Evolutionary conservation across 2,113 vertebrate genomes (phyloP).

Genomic region (Ranitomeya variabilis): DNA sequence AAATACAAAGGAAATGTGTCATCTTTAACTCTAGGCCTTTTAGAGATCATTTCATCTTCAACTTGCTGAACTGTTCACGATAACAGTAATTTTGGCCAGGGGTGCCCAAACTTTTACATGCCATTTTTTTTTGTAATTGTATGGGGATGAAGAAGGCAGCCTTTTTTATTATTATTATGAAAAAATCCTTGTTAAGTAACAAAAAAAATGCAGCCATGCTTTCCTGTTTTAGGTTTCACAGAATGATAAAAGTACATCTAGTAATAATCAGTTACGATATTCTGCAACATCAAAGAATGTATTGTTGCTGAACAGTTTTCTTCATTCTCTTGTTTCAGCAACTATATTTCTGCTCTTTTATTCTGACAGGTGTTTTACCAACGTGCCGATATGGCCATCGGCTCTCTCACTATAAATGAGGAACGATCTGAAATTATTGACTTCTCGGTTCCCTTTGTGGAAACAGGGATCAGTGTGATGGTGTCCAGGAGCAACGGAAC

Average conservation of each 20-base stretch:
- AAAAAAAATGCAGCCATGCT: neutral
- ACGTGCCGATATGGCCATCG: slow-evolving; percentile 91
- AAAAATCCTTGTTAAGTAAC: neutral
- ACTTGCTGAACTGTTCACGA: too few species aligned
- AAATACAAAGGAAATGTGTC: too few species aligned
- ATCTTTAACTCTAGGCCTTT: too few species aligned
- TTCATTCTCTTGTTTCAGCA: neutral
- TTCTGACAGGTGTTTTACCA: slow-evolving; percentile 82
- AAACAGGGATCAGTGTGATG: slow-evolving; percentile 93
- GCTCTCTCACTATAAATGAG: slow-evolving; percentile 90
- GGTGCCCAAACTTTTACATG: too few species aligned
- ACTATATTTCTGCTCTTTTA: slow-evolving; percentile 22
- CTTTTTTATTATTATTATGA: neutral
- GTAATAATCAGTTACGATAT: neutral
- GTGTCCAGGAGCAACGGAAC: slow-evolving; percentile 91
- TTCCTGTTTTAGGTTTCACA: neutral
- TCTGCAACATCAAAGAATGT: neutral
- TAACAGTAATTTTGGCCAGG: too few species aligned
- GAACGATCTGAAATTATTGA: slow-evolving; percentile 89
- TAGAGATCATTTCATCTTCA: too few species aligned
- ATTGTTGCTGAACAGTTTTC: slow-evolving; percentile 1
- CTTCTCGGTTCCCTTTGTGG: slow-evolving; percentile 90
- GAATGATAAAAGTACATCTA: neutral
- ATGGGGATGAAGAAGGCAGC: too few species aligned
- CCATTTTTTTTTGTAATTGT: too few species aligned